Base-by-base conservation (phyloP, 2,113 vertebrate genomes). In the Zeus faber region DNA sequence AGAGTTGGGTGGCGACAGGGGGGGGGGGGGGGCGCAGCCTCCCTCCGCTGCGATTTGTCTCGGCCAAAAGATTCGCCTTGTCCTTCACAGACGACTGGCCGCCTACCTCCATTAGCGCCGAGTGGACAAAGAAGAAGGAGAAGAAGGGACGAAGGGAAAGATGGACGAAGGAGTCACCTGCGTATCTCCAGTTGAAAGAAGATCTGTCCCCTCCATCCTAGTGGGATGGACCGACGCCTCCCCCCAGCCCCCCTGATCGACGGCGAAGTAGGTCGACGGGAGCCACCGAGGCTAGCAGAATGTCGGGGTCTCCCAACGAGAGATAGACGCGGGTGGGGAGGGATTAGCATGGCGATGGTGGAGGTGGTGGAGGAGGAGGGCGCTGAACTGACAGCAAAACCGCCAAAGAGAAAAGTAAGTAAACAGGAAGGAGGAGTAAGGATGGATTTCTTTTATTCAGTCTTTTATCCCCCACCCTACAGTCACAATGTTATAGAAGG, bases 1-100 rank as follows among this genome's bases (percentile, higher is more conserved):
- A 31, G 63, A 21, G 41, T 3, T 5, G 62, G 55, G 74, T 56
- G n/a, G 18, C 8, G n/a, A 9, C 16, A 16, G 24, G 6, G 20
- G 65, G 68, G 62, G 62, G 37, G 39, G 64, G 67, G 56, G 62
- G 73, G 66, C 75, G 35, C 52, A 72, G 71, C 56, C 62, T 49
- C 54, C 76, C 77, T 84, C 80, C 74, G 63, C 73, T 84, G 80
- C 67, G 70, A 87, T 89, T 88, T 87, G 86, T 88, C 85, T 87
- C 68, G 63, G 78, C 85, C 85, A 85, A 84, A 85, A 84, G 75
- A 85, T 83, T 83, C 73, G n/a, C 62, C 79, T 78, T 79, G 88
- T 87, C 89, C 89, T 90, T 89, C 87, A 89, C 84, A 84, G 83
- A 84, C 83, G 80, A 76, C 69, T 74, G 81, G 74, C 74, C 79